Evolutionary conservation across 2,113 vertebrate species (phyloP).

Genomic region (Chitala chitala): DNA sequence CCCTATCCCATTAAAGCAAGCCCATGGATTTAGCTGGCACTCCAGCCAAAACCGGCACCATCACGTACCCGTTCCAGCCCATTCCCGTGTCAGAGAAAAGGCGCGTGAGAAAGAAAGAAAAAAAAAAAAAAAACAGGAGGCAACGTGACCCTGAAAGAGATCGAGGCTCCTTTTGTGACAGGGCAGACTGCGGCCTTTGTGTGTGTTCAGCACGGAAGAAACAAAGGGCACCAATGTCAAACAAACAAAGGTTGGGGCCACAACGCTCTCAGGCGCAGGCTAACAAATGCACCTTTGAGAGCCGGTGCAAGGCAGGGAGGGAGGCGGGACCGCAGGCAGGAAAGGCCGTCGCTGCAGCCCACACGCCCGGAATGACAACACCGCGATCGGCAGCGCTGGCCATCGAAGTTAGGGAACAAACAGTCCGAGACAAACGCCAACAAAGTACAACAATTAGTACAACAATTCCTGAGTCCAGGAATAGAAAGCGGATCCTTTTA

Average conservation of each 20-base stretch:
- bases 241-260: slow-evolving; percentile 63
- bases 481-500: too few species aligned
- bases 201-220: slow-evolving; percentile 42
- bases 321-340: slow-evolving; percentile 28
- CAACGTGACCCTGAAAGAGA: slow-evolving; percentile 44
- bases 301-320: slow-evolving; percentile 31
- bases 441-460: neutral
- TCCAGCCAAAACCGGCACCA: slow-evolving; percentile 9
- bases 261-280: slow-evolving; percentile 37
- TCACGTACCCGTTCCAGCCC: slow-evolving; percentile 32
- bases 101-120: slow-evolving; percentile 63
- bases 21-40: slow-evolving; percentile 40
- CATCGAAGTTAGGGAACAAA: slow-evolving; percentile 28
- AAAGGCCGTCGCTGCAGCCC: neutral
- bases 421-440: slow-evolving; percentile 37
- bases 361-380: slow-evolving; percentile 25
- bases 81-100: slow-evolving; percentile 36
- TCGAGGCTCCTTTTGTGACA: slow-evolving; percentile 63
- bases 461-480: neutral
- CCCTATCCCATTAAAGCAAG: slow-evolving; percentile 29
- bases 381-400: too few species aligned
- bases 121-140: too few species aligned
- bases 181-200: slow-evolving; percentile 67
- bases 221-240: slow-evolving; percentile 69
- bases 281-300: slow-evolving; percentile 39